Evolutionary conservation across 92 coral and sea anemone genomes (phyloP), one percentile per base, ranked within the genome.

Genomic region (Scolanthus callimorphus): DNA sequence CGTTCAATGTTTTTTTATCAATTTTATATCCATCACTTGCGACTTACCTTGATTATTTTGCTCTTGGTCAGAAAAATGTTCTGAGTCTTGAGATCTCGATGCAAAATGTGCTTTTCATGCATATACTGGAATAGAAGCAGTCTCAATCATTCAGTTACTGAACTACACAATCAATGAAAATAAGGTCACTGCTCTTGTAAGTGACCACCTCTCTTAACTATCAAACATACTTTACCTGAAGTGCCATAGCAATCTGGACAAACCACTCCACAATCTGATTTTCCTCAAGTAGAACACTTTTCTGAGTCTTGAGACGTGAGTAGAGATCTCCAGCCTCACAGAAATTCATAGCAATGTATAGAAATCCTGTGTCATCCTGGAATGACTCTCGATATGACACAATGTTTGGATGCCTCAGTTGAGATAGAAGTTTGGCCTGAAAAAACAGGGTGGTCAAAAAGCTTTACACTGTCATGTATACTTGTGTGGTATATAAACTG

Each of bases 201-300:
- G 20, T 28, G 19, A 3, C 4, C 0, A 17, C 26, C 11, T 62
- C 22, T 22, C 17, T 27, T 59, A 62, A 3, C 9, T 44, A 6
- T 6, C 41, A 34, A 34, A 34, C 41, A 34, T 15, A 34, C 41
- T 15, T 15, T 83, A 92, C 98, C 98, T 92, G 98, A 37, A 92
- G 62, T 20, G 98, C 98, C 98, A 92, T 92, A 24, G 98, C 96
- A 55, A 92, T 92, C 77, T 92, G 98, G 29, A 92, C 98, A 89
- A 92, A 92, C 98, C 98, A 92, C 59, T 92, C 97, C 38, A 92
- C 98, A 28, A 92, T 69, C 74, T 89, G 96, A 29, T 85, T 79
- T 69, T 92, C 98, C 59, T 84, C 96, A 62, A 92, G 59, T 12
- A 70, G 51, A 3, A 73, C 57, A 28, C 90, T 80, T 39, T 88